Percentiles rank a stretch among this genome's conserved stretches.
These are phyloP conservation scores for Xerus rutilus DNA, from an alignment of 2,797 vertebrate species.

Conservation along the genomic window DNA sequence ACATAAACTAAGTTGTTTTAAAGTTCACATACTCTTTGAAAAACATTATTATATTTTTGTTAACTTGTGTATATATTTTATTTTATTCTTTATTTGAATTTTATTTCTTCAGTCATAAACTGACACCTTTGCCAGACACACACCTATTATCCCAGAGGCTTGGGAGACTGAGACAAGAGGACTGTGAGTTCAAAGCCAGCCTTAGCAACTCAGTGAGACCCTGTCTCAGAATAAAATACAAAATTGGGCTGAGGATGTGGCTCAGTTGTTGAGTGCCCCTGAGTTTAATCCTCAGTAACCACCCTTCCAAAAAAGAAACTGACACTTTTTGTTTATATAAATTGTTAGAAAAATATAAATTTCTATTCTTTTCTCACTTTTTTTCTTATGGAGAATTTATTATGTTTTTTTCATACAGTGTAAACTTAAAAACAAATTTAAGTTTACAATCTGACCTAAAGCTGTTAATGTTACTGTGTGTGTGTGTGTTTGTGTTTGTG, in stretches of 20 bases:
- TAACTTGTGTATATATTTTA: not conserved
- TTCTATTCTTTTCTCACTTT: not conserved
- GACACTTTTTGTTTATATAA: not conserved
- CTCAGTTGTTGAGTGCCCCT: too few species aligned
- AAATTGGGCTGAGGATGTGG: too few species aligned
- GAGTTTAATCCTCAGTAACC: too few species aligned
- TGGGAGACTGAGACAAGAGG: too few species aligned
- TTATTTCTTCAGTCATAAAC: not conserved
- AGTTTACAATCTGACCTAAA: constrained; percentile 13
- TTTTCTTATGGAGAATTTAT: not conserved
- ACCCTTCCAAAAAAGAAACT: not conserved
- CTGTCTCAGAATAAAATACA: too few species aligned
- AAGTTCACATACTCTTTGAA: not conserved
- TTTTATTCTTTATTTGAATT: not conserved
- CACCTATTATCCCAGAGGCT: too few species aligned
- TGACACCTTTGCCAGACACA: not conserved
- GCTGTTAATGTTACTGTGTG: not conserved
- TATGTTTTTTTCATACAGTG: not conserved
- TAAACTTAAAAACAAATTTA: not conserved
- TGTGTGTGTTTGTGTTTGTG: too few species aligned
- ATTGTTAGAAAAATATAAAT: not conserved
- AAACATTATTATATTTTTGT: not conserved
- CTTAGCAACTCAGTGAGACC: too few species aligned
- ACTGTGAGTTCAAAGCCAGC: too few species aligned
- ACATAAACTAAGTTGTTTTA: not conserved